Evolutionary conservation across 92 coral and sea anemone species (phyloP).

Genomic region (Epizoanthus fatuus): DNA sequence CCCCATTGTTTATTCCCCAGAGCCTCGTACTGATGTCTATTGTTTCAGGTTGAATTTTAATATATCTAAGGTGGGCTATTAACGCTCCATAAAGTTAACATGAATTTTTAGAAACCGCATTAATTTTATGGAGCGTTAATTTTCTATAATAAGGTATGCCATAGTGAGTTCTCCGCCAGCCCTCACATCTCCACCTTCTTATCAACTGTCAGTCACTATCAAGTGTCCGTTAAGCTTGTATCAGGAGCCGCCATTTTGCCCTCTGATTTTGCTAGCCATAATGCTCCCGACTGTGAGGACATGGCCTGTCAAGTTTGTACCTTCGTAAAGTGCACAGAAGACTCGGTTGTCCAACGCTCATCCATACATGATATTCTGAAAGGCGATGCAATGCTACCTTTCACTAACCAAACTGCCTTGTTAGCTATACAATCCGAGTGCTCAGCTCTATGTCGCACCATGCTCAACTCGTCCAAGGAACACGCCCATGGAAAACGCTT

Average conservation of each 20-base stretch:
- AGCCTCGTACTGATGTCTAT: too few relatives aligned
- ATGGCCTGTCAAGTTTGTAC: conserved; percentile 55
- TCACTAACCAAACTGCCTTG: conserved; percentile 41
- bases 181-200: conserved; percentile 68
- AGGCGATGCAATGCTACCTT: conserved; percentile 51
- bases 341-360: conserved; percentile 55
- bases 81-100: too few relatives aligned
- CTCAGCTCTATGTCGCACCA: conserved; percentile 37
- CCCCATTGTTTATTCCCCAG: too few relatives aligned
- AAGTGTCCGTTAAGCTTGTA: conserved; percentile 49
- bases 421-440: conserved; percentile 32
- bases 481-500: conserved; percentile 49
- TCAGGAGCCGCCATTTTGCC: conserved; percentile 61
- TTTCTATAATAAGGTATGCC: conserved; percentile 47
- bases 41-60: too few relatives aligned
- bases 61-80: too few relatives aligned
- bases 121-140: too few relatives aligned
- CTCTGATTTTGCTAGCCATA: conserved; percentile 67
- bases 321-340: conserved; percentile 47
- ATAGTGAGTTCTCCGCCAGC: conserved; percentile 68
- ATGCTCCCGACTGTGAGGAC: conserved; percentile 44
- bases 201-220: conserved; percentile 62
- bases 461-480: conserved; percentile 39
- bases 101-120: too few relatives aligned
- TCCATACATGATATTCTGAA: conserved; percentile 40